Conservation (phyloP, 2,113 vertebrate species). For the Pachyramphus minor region DNA sequence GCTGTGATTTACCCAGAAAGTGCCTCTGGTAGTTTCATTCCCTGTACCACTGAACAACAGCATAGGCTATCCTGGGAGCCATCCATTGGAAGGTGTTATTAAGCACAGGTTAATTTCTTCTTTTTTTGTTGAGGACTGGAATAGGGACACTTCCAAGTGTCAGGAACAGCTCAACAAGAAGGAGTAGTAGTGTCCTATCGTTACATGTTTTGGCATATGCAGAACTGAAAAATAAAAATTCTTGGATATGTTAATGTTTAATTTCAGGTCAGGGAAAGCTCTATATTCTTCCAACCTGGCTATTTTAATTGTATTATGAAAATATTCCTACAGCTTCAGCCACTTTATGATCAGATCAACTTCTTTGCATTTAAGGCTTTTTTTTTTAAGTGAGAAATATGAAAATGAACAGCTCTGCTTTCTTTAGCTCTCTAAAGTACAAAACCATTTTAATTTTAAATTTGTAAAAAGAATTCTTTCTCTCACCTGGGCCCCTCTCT, state of each 20-base stretch:
- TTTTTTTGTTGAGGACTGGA: neutral
- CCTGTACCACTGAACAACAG: neutral
- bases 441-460: neutral
- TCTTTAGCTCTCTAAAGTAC: neutral
- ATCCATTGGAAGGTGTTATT: neutral
- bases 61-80: neutral
- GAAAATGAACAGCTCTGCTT: neutral
- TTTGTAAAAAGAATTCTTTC: neutral
- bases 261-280: constrained; percentile 46
- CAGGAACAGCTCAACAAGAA: neutral
- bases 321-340: neutral
- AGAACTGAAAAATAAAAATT: constrained; percentile 1
- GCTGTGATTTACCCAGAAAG: neutral
- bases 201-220: neutral
- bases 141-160: neutral
- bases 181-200: neutral
- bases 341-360: constrained; percentile 7
- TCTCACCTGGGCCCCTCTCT: neutral
- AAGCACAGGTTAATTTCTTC: neutral
- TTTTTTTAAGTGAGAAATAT: neutral
- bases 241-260: constrained; percentile 49
- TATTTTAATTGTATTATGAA: constrained; percentile 56
- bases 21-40: neutral
- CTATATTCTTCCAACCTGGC: neutral
- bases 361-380: neutral